Evolutionary conservation across 2,888 invertebrate genomes (phyloP).

Genomic region (Pyrocoelia pectoralis): DNA sequence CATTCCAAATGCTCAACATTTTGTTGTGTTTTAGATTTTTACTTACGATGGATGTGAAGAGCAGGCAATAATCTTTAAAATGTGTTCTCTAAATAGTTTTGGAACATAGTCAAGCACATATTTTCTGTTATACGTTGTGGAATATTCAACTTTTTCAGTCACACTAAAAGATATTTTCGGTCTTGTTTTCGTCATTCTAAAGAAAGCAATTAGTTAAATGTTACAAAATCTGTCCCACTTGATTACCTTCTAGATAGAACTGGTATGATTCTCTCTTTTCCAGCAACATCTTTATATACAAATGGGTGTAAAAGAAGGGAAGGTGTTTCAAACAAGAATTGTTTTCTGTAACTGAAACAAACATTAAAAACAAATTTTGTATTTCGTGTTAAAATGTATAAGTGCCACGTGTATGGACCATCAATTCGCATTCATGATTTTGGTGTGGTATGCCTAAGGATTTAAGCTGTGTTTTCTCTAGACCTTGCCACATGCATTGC

Average conservation of each 20-base stretch:
- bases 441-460: no score
- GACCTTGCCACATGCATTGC: no score
- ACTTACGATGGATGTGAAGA: neutral
- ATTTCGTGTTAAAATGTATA: no score
- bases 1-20: no score
- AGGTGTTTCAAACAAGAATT: slow-evolving; percentile 47
- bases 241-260: slow-evolving; percentile 49
- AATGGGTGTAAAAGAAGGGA: slow-evolving; percentile 45
- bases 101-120: slow-evolving; percentile 20
- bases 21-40: neutral
- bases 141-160: slow-evolving; percentile 43
- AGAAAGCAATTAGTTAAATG: slow-evolving; percentile 11
- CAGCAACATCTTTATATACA: slow-evolving; percentile 43
- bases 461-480: no score
- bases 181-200: slow-evolving; percentile 48
- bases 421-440: no score
- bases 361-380: no score
- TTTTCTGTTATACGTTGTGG: slow-evolving; percentile 24
- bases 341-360: slow-evolving; percentile 41
- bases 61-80: slow-evolving; percentile 14
- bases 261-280: slow-evolving; percentile 45
- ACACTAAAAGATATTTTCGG: slow-evolving; percentile 50
- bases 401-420: no score
- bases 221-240: neutral
- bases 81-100: slow-evolving; percentile 5